phyloP scores from a whole-genome alignment of 53 echinoderm and acorn worm genomes.

The Arbacia lixula region DNA sequence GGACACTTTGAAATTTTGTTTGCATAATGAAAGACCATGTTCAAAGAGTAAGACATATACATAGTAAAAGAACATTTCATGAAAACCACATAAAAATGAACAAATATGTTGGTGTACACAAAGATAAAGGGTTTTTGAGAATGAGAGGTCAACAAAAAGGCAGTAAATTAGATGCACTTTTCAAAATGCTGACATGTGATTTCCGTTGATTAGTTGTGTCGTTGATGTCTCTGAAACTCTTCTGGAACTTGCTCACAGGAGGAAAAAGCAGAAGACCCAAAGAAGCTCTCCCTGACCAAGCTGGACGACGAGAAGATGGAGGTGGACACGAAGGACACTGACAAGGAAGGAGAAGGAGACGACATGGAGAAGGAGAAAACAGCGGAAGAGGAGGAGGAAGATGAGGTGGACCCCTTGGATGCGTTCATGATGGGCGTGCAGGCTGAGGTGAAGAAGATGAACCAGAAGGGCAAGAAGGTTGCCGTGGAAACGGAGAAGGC shows the following conservation, averaged over 20 bases:
- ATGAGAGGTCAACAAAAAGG: too few relatives aligned
- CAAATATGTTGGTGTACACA: too few relatives aligned
- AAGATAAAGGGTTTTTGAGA: too few relatives aligned
- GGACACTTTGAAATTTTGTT: too few relatives aligned
- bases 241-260: not conserved
- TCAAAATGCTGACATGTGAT: too few relatives aligned
- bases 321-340: conserved; percentile 32
- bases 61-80: too few relatives aligned
- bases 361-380: conserved; percentile 52
- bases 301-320: conserved; percentile 10
- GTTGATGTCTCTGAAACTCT: too few relatives aligned
- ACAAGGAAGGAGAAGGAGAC: conserved; percentile 57
- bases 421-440: conserved; percentile 95
- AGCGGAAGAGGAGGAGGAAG: conserved; percentile 71
- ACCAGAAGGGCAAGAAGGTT: conserved; percentile 63
- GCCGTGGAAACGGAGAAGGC: not conserved
- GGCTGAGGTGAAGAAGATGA: conserved; percentile 90
- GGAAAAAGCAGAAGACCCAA: not conserved
- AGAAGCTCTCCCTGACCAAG: not conserved
- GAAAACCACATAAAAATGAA: too few relatives aligned
- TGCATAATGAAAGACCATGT: too few relatives aligned
- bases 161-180: too few relatives aligned
- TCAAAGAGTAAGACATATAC: too few relatives aligned
- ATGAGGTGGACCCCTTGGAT: conserved; percentile 89
- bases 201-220: too few relatives aligned